phyloP scores from a whole-genome alignment of 2,797 vertebrate species.

The Chrosomus eos region DNA sequence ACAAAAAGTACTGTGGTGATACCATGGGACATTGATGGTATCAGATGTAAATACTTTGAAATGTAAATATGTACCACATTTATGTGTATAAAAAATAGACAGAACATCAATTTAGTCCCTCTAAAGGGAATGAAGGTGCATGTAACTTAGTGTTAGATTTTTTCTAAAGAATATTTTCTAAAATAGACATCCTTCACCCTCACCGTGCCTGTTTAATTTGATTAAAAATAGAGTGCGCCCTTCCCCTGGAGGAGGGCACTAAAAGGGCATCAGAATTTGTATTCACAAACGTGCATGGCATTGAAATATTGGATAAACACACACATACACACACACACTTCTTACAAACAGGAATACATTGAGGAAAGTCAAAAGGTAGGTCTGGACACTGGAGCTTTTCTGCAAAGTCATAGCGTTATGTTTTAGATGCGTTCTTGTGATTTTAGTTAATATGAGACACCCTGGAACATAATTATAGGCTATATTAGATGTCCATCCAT shows the following conservation, averaged over 20 bases:
- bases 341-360: neutral
- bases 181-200: conserved; percentile 10
- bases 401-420: neutral
- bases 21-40: neutral
- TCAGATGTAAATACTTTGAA: neutral
- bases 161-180: neutral
- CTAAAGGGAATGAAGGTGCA: neutral
- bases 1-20: neutral
- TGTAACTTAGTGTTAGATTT: neutral
- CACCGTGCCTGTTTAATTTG: conserved; percentile 5
- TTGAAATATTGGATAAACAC: conserved; percentile 22
- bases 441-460: neutral
- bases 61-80: neutral
- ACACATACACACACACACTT: neutral
- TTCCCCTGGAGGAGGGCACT: conserved; percentile 18
- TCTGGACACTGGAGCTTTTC: neutral
- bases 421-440: neutral
- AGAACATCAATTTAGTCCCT: neutral
- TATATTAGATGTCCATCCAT: neutral
- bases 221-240: conserved; percentile 21
- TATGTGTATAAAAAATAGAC: neutral
- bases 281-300: conserved; percentile 29
- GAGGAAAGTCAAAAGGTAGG: neutral
- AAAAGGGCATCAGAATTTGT: conserved; percentile 33
- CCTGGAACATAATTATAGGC: neutral